Evolutionary conservation across 2,797 vertebrate species (phyloP).

Genomic region (Anas bernieri): DNA sequence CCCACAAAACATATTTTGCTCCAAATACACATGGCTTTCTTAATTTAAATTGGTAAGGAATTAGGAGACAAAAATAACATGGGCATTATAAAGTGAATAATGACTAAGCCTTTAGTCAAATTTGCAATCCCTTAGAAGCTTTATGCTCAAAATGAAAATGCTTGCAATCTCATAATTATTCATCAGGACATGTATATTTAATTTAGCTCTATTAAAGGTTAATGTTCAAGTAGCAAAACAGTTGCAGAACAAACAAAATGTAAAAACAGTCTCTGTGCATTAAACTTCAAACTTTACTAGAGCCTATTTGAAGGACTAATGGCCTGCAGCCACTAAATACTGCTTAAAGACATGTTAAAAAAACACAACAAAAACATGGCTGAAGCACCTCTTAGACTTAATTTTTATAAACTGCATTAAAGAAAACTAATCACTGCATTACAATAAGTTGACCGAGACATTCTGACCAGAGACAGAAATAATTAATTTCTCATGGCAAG

Average conservation of each 20-base stretch:
- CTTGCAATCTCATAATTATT: slow-evolving; percentile 78
- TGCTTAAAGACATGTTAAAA: slow-evolving; percentile 73
- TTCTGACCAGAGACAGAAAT: slow-evolving; percentile 56
- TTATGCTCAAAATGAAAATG: slow-evolving; percentile 74
- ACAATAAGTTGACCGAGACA: slow-evolving; percentile 56
- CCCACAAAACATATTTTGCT: slow-evolving; percentile 2
- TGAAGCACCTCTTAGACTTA: slow-evolving; percentile 67
- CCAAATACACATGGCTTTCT: slow-evolving; percentile 25
- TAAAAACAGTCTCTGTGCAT: slow-evolving; percentile 69
- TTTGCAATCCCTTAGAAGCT: slow-evolving; percentile 68
- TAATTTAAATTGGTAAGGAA: slow-evolving; percentile 49
- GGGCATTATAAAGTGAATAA: slow-evolving; percentile 64
- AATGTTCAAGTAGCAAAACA: slow-evolving; percentile 77
- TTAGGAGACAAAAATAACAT: slow-evolving; percentile 52
- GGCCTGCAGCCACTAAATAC: slow-evolving; percentile 63
- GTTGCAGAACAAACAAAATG: slow-evolving; percentile 72
- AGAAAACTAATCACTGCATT: slow-evolving; percentile 67
- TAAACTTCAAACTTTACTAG: slow-evolving; percentile 68
- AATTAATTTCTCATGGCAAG: slow-evolving; percentile 42
- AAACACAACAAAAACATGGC: slow-evolving; percentile 9
- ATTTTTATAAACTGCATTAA: slow-evolving; percentile 73
- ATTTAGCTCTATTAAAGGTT: slow-evolving; percentile 81
- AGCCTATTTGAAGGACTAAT: slow-evolving; percentile 70
- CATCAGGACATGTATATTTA: slow-evolving; percentile 81
- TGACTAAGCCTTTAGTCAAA: slow-evolving; percentile 67